Base-by-base conservation (phyloP, 2,797 vertebrate genomes). In the Octomys mimax region DNA sequence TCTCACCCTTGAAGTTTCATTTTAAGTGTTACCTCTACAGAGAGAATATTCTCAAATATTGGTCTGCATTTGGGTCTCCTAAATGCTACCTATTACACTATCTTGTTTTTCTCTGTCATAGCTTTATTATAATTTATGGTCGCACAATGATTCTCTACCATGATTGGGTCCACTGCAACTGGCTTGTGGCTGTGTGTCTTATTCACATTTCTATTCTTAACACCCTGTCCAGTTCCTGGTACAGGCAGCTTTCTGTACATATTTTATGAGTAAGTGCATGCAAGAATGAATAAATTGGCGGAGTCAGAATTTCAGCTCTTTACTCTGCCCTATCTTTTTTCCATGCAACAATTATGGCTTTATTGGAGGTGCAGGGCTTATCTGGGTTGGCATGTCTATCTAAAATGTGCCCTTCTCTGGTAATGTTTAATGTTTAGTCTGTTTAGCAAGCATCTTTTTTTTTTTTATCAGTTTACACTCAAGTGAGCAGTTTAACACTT, bases 401-500 rank as follows among this genome's bases (percentile, higher is more conserved):
- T 94, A 66, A 96, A 92, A 94, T n/a, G 57, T 73, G 89, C 66
- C 36, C 54, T 64, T 95, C 61, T 39, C 94, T 68, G 91, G 78
- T 94, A 92, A 83, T 75, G 83, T 91, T 95, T 94, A 92, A 83
- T 75, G 86, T 92, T 95, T 64, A 36, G 59, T 87, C 79, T 87
- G 86, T 95, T 96, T 94, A 92, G 92, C 77, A 57, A 75, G 83
- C 31, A 79, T 91, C 66, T 89, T 87, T 82, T 89, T 87, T 82
- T 89, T 84, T 80, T 88, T 66, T 42, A 95, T 96, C 91, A 85
- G 54, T 95, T 96, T 92, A 91, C 49, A 89, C 68, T 95, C 84
- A 96, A 97, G 92, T 22, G 64, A 95, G 80, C 71, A 91, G 91
- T 86, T 95, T 91, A 81, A 49, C 83, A 87, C 79, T 95, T 95